Base-by-base conservation (phyloP, 2,113 vertebrate species). In the Xiphorhynchus elegans region DNA sequence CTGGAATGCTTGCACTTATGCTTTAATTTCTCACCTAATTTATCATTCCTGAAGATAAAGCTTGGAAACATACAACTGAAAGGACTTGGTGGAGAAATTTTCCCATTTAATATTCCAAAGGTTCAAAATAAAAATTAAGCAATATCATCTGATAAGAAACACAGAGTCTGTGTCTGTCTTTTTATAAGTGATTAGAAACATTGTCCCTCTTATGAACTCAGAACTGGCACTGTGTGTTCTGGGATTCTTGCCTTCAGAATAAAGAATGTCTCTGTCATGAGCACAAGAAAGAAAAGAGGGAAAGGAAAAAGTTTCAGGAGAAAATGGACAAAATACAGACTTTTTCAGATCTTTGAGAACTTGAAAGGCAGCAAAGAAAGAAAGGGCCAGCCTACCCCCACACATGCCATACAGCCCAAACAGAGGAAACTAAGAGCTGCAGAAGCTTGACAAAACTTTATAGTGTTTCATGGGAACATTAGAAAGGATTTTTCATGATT, bases 21-120 rank as follows among this genome's bases (percentile, higher is more conserved):
- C 66, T 93, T 77, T 84, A 56, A 79, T 79, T 92, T 89, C 92
- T 83, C 29, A 92, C 40, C 29, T 87, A 70, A 69, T 91, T 77
- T 83, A 29, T 91, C 39, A 83, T 87, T 89, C 35, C 35, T 89
- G 55, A 46, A 91, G 26, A 55, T 6, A 87, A 23, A 74, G 21
- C 75, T 88, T 93, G 72, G 78, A 94, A 93, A 86, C 18, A 11
- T 21, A 60, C 21, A 83, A 21, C 44, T 72, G 73, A 88, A 68
- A 95, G 63, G 17, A 75, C 26, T 37, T 12, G 2, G 16, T 93
- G 37, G 13, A 3, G 1, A 84, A 91, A 77, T 50, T 58, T 53
- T 46, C 15, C 25, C 40, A 52, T 93, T 89, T 89, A 44, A 56
- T 86, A 79, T 44, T 87, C 26, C n/a, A 60, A n/a, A 82, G 7